Evolutionary conservation across 2,113 vertebrate species (phyloP).

Genomic region (Xenopus borealis): DNA sequence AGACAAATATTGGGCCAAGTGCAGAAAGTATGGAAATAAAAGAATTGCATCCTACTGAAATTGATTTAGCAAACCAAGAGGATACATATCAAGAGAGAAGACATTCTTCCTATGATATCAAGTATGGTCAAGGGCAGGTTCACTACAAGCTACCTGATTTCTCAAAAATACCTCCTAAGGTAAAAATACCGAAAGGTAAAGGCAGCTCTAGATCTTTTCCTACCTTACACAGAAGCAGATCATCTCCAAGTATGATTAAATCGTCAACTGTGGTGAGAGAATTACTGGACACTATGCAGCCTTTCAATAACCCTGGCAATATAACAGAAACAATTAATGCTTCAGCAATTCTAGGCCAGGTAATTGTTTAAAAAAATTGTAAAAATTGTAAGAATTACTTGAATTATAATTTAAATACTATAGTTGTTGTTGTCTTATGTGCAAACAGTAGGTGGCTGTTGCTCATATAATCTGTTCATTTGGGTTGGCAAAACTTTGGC

Average conservation of each 20-base stretch:
- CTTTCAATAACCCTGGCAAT: constrained; percentile 48
- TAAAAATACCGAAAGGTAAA: constrained; percentile 66
- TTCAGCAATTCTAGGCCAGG: constrained; percentile 64
- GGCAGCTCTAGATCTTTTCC: constrained; percentile 47
- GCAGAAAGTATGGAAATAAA: not conserved
- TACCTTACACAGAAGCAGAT: constrained; percentile 55
- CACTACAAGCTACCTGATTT: constrained; percentile 67
- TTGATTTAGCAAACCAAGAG: constrained; percentile 15
- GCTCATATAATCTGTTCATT: too few relatives aligned
- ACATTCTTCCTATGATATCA: constrained; percentile 59
- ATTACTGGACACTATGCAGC: constrained; percentile 60
- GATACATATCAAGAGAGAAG: constrained; percentile 52
- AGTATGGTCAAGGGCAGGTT: constrained; percentile 66
- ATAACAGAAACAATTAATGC: constrained; percentile 44
- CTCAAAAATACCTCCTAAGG: constrained; percentile 66
- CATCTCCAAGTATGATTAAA: constrained; percentile 58
- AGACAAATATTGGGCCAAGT: constrained; percentile 24
- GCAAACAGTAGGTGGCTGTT: too few relatives aligned
- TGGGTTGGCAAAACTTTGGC: too few relatives aligned
- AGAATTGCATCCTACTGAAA: not conserved
- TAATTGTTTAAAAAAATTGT: constrained; percentile 45
- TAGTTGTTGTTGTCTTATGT: too few relatives aligned
- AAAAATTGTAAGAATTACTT: too few relatives aligned
- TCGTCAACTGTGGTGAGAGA: constrained; percentile 56
- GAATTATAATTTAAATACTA: too few relatives aligned